phyloP scores from a whole-genome alignment of 1,140 invertebrate genomes.

The Trachymyrmex septentrionalis region DNA sequence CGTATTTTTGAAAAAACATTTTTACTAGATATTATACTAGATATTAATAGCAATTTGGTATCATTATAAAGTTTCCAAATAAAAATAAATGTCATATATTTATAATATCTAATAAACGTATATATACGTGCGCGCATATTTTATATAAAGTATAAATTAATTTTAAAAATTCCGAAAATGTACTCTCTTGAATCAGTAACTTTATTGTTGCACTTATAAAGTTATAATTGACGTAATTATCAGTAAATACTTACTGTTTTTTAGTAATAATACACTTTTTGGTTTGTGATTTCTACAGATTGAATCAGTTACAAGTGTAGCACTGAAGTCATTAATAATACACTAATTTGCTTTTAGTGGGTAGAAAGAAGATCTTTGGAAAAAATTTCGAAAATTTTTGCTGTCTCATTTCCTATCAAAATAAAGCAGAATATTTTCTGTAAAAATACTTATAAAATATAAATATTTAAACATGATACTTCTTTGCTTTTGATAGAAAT shows the following conservation, averaged over 20 bases:
- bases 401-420: background rate
- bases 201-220: too few species aligned
- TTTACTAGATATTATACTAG: background rate
- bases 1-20: background rate
- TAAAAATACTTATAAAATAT: background rate
- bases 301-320: too few species aligned
- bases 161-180: too few species aligned
- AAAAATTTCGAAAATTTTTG: background rate
- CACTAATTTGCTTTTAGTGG: too few species aligned
- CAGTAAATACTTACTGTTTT: too few species aligned
- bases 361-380: background rate
- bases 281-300: too few species aligned
- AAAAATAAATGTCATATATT: background rate
- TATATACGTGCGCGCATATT: background rate
- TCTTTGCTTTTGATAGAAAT: background rate
- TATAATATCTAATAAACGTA: background rate
- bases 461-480: background rate
- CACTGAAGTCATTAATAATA: too few species aligned
- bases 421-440: background rate
- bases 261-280: too few species aligned
- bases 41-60: background rate
- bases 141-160: too few species aligned
- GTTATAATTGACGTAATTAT: too few species aligned
- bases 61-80: background rate
- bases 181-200: too few species aligned